Percentiles rank a stretch among this genome's conserved stretches.
These are phyloP conservation scores for Poeciliopsis turneri DNA, from an alignment of 2,797 vertebrate genomes.

Conservation along the genomic window DNA sequence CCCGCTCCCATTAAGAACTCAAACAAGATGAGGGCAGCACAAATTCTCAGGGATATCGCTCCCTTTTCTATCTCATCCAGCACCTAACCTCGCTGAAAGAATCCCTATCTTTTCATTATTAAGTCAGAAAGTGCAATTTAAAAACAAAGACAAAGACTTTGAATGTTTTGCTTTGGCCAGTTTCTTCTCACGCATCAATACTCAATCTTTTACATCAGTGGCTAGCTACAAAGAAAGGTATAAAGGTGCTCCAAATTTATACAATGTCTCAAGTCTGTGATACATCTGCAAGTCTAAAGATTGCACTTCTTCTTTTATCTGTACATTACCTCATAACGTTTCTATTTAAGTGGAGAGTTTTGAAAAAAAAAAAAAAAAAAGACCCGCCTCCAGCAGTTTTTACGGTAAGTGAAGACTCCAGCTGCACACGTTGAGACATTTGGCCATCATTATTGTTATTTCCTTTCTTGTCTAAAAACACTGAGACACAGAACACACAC, in stretches of 20 bases:
- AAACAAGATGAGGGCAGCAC: conserved; percentile 63
- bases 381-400: conserved; percentile 58
- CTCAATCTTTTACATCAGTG: conserved; percentile 73
- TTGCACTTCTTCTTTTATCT: conserved; percentile 65
- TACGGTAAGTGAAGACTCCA: conserved; percentile 65
- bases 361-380: conserved; percentile 45
- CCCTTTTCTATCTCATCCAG: conserved; percentile 50
- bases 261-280: conserved; percentile 68
- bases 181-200: conserved; percentile 76
- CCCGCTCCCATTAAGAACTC: conserved; percentile 48
- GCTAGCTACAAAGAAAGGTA: conserved; percentile 76
- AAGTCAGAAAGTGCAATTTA: conserved; percentile 84
- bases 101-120: conserved; percentile 54
- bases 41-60: conserved; percentile 60
- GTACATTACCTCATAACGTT: conserved; percentile 67
- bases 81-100: conserved; percentile 52
- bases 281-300: conserved; percentile 65
- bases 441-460: conserved; percentile 75
- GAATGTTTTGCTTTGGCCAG: conserved; percentile 85
- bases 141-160: conserved; percentile 78
- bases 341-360: conserved; percentile 53
- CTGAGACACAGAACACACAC: conserved; percentile 77
- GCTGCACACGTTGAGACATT: conserved; percentile 73
- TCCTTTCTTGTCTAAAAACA: conserved; percentile 74
- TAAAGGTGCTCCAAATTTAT: conserved; percentile 74